These are phyloP conservation scores for Cyphomyrmex costatus DNA, from an alignment of 1,140 invertebrate genomes.

Conservation along the genomic window DNA sequence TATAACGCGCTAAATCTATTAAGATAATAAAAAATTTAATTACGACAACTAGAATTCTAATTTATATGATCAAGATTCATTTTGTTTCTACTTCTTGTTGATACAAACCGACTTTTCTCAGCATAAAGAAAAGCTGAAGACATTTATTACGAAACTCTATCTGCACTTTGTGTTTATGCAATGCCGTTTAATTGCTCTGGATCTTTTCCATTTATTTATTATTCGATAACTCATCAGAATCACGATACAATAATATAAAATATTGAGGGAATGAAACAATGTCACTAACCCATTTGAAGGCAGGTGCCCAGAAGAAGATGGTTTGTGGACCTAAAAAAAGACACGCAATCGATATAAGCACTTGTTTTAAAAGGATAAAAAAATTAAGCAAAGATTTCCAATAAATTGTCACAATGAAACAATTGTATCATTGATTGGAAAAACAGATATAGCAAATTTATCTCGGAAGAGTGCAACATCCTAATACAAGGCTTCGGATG, in stretches of 20 bases:
- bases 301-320: slow-evolving; percentile 98
- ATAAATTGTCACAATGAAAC: too few species aligned
- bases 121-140: background rate
- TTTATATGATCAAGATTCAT: too few species aligned
- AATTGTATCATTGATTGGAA: too few species aligned
- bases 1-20: too few species aligned
- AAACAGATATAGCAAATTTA: too few species aligned
- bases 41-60: too few species aligned
- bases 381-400: too few species aligned
- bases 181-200: background rate
- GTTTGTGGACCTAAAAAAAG: slow-evolving; percentile 95
- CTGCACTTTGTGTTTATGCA: background rate
- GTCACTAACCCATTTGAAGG: slow-evolving; percentile 96
- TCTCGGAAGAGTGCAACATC: background rate
- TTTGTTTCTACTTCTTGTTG: too few species aligned
- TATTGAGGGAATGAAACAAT: slow-evolving; percentile 25
- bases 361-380: too few species aligned
- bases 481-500: background rate
- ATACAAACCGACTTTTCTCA: too few species aligned
- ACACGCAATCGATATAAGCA: slow-evolving; percentile 35
- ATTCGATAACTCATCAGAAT: slow-evolving; percentile 19
- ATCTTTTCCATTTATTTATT: background rate
- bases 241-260: background rate
- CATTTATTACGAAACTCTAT: slow-evolving; percentile 1
- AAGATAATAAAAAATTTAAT: too few species aligned